Percentiles rank a stretch among this genome's conserved stretches.
Evolutionary conservation across 2,113 vertebrate genomes (phyloP).

Genomic region (Gallinago paraguaiae): DNA sequence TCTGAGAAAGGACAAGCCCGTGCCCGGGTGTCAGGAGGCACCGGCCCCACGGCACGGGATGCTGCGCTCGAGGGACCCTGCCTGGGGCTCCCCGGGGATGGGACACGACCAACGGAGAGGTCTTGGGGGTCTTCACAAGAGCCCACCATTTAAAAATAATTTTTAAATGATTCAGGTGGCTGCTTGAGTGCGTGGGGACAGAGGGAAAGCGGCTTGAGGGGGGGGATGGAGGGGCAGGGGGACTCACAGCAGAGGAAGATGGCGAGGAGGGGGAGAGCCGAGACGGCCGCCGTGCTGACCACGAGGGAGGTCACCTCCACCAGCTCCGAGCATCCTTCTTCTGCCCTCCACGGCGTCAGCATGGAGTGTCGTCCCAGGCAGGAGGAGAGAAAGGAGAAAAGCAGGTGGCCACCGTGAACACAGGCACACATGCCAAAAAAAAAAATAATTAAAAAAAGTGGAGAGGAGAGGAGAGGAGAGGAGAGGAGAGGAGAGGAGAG

Average conservation of each 20-base stretch:
- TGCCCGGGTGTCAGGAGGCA: neutral
- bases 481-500: too few relatives aligned
- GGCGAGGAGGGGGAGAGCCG: neutral
- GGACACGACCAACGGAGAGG: accelerated
- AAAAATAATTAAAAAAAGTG: too few relatives aligned
- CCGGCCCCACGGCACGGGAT: accelerated
- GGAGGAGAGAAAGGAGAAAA: neutral
- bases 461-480: too few relatives aligned
- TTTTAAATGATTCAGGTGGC: accelerated
- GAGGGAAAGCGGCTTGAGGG: neutral
- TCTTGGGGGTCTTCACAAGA: neutral
- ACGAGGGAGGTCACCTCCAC: neutral
- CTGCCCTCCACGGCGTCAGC: accelerated
- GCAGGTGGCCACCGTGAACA: accelerated
- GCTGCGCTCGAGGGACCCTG: accelerated
- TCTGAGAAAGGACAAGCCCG: neutral
- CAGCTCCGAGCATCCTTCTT: neutral
- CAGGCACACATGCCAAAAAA: too few relatives aligned
- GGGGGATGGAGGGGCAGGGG: neutral
- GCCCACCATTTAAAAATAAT: too few relatives aligned
- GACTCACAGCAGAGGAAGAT: constrained; percentile 56
- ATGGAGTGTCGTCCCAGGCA: accelerated
- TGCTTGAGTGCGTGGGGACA: accelerated
- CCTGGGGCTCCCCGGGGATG: neutral
- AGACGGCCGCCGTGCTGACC: neutral